Base-by-base conservation (phyloP, 2,113 vertebrate genomes). In the Pelvicachromis taeniatus region DNA sequence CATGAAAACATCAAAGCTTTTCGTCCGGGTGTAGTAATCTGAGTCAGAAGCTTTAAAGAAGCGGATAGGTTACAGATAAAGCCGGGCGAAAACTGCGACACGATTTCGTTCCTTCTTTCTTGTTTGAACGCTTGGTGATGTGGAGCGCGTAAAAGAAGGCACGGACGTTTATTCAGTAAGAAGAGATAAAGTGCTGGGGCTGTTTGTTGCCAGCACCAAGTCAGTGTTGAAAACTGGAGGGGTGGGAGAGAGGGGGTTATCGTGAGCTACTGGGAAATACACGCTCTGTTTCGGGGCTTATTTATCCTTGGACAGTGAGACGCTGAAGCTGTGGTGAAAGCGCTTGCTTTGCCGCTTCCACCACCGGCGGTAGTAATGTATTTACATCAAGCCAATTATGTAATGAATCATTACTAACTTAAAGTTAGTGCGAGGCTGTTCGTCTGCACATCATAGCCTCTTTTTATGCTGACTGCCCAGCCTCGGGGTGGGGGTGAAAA, bases 1-100 rank as follows among this genome's bases (percentile, higher is more conserved):
- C 88, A n/a, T 23, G 59, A 58, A 77, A 61, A 90, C 93, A 82
- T 87, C 38, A 80, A 53, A 78, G 87, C 4, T 33, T 73, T 4
- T 17, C 16, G 10, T 42, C 33, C 68, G 61, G 52, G 19, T 82
- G 78, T 82, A 80, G 33, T 84, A 40, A 81, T 82, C 2, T 61
- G 78, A 83, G 56, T 80, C 70, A 23, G 63, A 75, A 31, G 78
- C 63, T 70, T 68, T 55, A 4, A 38, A 26, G 58, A 33, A 81
- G 83, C 59, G 54, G 81, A 40, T 54, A 16, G 40, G 73, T 61
- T 75, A 11, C 58, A 59, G 78, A 86, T 65, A 53, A 80, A 77
- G 56, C 38, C 23, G 52, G 53, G 26, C 26, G 55, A 42, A 61
- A 83, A 89, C 54, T 80, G 86, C 86, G 77, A 85, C 81, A 80